phyloP scores from a whole-genome alignment of 2,113 vertebrate species.

The Engystomops pustulosus region DNA sequence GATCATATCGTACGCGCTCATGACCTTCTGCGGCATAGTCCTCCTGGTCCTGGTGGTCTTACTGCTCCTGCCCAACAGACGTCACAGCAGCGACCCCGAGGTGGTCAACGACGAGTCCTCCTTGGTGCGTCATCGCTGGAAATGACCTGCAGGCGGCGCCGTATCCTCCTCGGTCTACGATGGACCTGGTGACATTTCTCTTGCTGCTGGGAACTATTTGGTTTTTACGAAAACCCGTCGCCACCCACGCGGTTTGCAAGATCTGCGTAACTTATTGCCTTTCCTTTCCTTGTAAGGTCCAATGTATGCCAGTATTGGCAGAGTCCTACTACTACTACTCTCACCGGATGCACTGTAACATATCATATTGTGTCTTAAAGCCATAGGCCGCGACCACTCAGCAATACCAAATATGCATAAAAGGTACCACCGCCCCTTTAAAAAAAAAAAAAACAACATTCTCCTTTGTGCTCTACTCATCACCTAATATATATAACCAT shows the following conservation, averaged over 20 bases:
- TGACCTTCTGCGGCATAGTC: slow-evolving; percentile 84
- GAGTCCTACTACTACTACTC: slow-evolving; percentile 36
- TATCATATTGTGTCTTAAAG: not conserved
- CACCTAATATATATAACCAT: too few species aligned
- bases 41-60: slow-evolving; percentile 82
- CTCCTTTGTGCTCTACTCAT: too few species aligned
- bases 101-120: slow-evolving; percentile 93
- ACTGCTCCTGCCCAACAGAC: slow-evolving; percentile 78
- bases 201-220: slow-evolving; percentile 18
- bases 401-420: not conserved
- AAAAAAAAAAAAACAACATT: too few species aligned
- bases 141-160: slow-evolving; percentile 73
- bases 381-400: slow-evolving; percentile 8
- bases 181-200: not conserved
- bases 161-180: too few species aligned
- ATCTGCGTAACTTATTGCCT: slow-evolving; percentile 46
- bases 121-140: slow-evolving; percentile 92
- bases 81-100: slow-evolving; percentile 68
- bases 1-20: slow-evolving; percentile 88
- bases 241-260: slow-evolving; percentile 21
- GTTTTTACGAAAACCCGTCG: not conserved
- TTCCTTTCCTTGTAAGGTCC: not conserved
- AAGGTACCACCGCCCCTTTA: not conserved
- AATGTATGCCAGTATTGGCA: slow-evolving; percentile 14
- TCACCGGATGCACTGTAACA: not conserved